Conservation (phyloP, 2,797 vertebrate species). For the Triplophysa bombifrons region DNA sequence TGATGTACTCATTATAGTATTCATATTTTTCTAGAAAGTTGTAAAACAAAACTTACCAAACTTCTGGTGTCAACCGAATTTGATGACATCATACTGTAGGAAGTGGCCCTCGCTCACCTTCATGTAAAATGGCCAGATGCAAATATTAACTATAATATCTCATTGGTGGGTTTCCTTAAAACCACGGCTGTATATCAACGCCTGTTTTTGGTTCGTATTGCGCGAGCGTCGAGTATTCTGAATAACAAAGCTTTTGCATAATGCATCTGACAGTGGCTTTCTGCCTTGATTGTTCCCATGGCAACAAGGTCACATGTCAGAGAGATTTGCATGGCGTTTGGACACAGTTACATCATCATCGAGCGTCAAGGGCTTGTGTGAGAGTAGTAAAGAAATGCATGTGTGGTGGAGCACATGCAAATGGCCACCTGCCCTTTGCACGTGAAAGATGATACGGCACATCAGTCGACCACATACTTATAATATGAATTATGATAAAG, state of each 20-base stretch:
- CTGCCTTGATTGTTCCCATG: slow-evolving; percentile 58
- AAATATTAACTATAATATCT: too few species aligned
- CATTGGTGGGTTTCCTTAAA: background rate
- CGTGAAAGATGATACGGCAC: slow-evolving; percentile 1
- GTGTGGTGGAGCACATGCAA: slow-evolving; percentile 48
- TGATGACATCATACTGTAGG: background rate
- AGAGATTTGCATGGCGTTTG: slow-evolving; percentile 66
- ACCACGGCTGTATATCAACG: background rate
- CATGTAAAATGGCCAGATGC: background rate
- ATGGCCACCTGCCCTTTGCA: slow-evolving; percentile 35
- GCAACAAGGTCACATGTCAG: slow-evolving; percentile 64
- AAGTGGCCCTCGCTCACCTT: background rate
- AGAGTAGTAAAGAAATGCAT: slow-evolving; percentile 24
- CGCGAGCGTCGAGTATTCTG: slow-evolving; percentile 10
- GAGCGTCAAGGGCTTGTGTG: background rate
- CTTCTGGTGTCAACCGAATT: background rate
- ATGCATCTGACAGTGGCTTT: slow-evolving; percentile 55
- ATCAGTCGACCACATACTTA: background rate
- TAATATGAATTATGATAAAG: slow-evolving; percentile 28
- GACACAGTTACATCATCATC: slow-evolving; percentile 42
- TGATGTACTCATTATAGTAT: background rate
- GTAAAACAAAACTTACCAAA: background rate
- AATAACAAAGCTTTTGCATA: slow-evolving; percentile 68
- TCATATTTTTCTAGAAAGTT: background rate
- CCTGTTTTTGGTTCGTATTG: background rate